Evolutionary conservation across 2,797 vertebrate genomes (phyloP).

Genomic region (Rhinophrynus dorsalis): DNA sequence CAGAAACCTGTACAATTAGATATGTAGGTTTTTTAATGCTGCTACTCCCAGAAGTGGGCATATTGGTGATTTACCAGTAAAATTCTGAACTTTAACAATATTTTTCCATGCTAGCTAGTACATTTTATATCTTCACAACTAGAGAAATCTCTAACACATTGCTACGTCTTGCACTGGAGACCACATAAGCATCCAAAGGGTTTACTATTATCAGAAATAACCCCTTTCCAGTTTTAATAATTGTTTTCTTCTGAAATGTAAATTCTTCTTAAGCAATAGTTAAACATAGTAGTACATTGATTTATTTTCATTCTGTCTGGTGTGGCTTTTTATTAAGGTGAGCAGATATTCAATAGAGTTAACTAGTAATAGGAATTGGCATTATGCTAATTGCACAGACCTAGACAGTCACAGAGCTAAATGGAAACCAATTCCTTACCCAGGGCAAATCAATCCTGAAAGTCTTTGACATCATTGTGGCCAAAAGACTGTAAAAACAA

Average conservation of each 20-base stretch:
- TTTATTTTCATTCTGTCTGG: slow-evolving; percentile 78
- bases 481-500: slow-evolving; percentile 60
- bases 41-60: no score
- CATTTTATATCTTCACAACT: no score
- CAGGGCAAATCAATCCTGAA: slow-evolving; percentile 76
- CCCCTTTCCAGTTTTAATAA: neutral
- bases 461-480: slow-evolving; percentile 61
- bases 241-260: neutral
- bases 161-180: no score
- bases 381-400: slow-evolving; percentile 91
- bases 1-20: no score
- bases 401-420: slow-evolving; percentile 87
- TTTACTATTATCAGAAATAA: neutral
- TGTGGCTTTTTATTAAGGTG: slow-evolving; percentile 91
- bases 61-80: no score
- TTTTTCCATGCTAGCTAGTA: no score
- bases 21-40: no score
- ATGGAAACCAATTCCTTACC: slow-evolving; percentile 81
- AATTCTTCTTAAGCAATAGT: slow-evolving; percentile 54
- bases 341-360: slow-evolving; percentile 92
- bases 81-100: no score
- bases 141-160: no score
- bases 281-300: slow-evolving; percentile 77
- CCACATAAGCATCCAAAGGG: no score
- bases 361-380: slow-evolving; percentile 95